Percentiles rank a stretch among this genome's conserved stretches.
Conservation (phyloP, 2,797 vertebrate genomes). For the Squalus acanthias region DNA sequence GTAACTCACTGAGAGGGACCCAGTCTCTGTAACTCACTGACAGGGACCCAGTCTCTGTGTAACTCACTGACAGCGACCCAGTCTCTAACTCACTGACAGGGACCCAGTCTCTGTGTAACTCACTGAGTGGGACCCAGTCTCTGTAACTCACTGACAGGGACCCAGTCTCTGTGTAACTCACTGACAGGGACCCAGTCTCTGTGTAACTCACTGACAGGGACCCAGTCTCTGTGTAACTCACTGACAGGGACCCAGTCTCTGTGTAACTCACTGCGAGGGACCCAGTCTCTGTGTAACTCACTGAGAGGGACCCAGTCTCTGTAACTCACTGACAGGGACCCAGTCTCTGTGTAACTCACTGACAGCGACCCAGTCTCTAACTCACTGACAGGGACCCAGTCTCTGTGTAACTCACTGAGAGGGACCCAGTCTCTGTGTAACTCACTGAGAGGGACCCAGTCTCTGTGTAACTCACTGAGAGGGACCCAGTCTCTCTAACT, state of each 20-base stretch:
- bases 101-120: neutral
- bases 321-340: too few relatives aligned
- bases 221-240: neutral
- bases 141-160: neutral
- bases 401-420: neutral
- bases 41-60: too few relatives aligned
- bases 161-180: neutral
- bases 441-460: neutral
- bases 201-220: too few relatives aligned
- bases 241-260: neutral
- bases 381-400: neutral
- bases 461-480: too few relatives aligned
- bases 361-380: neutral
- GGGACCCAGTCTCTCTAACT: too few relatives aligned
- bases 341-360: neutral
- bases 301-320: neutral
- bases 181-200: too few relatives aligned
- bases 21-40: too few relatives aligned
- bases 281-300: neutral
- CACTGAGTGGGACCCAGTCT: too few relatives aligned
- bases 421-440: neutral
- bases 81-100: neutral
- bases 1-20: too few relatives aligned
- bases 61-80: too few relatives aligned
- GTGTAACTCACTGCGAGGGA: too few relatives aligned